Conservation (phyloP, 2,888 invertebrate species). For the Orthosia incerta region DNA sequence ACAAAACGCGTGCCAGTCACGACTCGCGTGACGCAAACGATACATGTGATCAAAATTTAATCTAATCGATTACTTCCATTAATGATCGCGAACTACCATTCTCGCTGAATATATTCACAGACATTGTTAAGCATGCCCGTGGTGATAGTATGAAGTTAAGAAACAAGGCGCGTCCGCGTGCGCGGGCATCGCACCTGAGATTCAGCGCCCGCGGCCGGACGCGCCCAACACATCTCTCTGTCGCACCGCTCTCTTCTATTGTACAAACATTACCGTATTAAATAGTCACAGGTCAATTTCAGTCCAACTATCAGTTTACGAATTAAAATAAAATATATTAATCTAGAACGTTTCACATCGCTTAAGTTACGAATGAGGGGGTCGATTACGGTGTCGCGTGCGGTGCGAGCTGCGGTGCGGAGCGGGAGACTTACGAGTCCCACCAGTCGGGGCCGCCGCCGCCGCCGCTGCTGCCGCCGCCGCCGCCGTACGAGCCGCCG, state of each 20-base stretch:
- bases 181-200: constrained; percentile 82
- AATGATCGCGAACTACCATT: constrained; percentile 71
- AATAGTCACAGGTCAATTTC: constrained; percentile 85
- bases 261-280: constrained; percentile 73
- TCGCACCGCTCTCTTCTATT: constrained; percentile 78
- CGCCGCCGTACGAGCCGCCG: constrained; percentile 87
- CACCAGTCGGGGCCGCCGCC: constrained; percentile 89
- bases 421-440: constrained; percentile 82
- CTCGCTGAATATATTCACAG: constrained; percentile 69
- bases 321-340: constrained; percentile 76
- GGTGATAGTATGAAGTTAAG: constrained; percentile 63
- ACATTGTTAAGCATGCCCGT: constrained; percentile 68
- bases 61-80: constrained; percentile 76
- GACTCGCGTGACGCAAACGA: constrained; percentile 74
- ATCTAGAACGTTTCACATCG: constrained; percentile 73
- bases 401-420: constrained; percentile 66
- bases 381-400: constrained; percentile 63
- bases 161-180: constrained; percentile 62
- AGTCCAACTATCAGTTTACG: constrained; percentile 80
- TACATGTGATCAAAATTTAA: constrained; percentile 79
- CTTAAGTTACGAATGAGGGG: constrained; percentile 70
- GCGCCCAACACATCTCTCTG: constrained; percentile 62
- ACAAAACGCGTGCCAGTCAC: constrained; percentile 80
- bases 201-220: constrained; percentile 80
- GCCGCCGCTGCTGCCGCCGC: constrained; percentile 86